Evolutionary conservation across 2,113 vertebrate species (phyloP).

Genomic region (Indri indri): DNA sequence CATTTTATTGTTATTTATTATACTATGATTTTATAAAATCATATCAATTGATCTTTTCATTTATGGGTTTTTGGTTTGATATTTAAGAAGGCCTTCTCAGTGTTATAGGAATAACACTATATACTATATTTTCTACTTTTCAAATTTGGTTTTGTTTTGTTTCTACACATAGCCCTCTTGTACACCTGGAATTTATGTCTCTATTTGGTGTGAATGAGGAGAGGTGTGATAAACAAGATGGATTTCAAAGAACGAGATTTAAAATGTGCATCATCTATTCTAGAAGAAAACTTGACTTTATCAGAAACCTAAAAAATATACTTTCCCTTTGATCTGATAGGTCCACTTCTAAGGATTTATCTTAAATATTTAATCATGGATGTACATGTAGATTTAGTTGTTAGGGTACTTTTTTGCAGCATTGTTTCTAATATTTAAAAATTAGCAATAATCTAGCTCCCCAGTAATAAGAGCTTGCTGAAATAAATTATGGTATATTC

Average conservation of each 20-base stretch:
- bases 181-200: conserved; percentile 1
- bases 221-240: background rate
- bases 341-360: background rate
- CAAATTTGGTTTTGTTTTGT: background rate
- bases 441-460: background rate
- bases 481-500: background rate
- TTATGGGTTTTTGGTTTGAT: background rate
- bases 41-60: background rate
- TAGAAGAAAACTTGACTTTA: background rate
- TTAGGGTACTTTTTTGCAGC: background rate
- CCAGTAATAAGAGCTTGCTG: background rate
- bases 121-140: background rate
- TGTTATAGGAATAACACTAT: background rate
- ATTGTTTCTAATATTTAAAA: conserved; percentile 33
- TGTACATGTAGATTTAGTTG: background rate
- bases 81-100: background rate
- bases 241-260: background rate
- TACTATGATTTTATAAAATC: background rate
- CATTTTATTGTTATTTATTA: background rate
- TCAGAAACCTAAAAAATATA: background rate
- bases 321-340: background rate
- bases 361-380: background rate
- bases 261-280: background rate
- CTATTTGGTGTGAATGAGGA: background rate
- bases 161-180: background rate